phyloP scores from a whole-genome alignment of 2,888 invertebrate species.

The Orchesella flavescens region DNA sequence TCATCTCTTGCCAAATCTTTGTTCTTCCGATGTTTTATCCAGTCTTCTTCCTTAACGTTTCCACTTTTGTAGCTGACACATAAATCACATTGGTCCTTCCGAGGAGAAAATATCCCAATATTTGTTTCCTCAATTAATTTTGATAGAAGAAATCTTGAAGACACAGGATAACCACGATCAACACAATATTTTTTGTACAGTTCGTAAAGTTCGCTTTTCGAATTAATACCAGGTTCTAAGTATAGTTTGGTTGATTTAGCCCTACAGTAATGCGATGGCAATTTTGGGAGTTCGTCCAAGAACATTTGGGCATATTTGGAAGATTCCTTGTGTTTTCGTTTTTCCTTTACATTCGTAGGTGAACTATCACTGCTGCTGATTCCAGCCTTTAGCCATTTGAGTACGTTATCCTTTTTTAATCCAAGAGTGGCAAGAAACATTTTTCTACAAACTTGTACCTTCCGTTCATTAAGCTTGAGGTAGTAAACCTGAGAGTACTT shows the following conservation, averaged over 20 bases:
- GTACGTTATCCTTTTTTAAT: constrained; percentile 1
- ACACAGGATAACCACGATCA: not conserved
- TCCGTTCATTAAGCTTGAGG: constrained; percentile 1
- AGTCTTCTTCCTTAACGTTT: constrained; percentile 55
- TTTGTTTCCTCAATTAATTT: constrained; percentile 17
- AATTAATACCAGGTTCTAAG: not conserved
- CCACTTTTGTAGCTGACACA: constrained; percentile 48
- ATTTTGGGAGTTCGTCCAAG: constrained; percentile 28
- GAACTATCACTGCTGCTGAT: not conserved
- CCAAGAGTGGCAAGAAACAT: constrained; percentile 45
- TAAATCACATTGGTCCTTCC: constrained; percentile 52
- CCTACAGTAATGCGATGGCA: constrained; percentile 40
- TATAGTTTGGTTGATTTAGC: constrained; percentile 4
- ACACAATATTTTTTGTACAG: not conserved
- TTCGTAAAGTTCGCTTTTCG: not conserved
- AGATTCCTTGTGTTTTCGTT: not conserved
- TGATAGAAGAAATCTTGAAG: not conserved
- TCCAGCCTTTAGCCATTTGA: constrained; percentile 13
- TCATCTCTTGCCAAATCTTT: constrained; percentile 65
- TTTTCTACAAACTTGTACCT: constrained; percentile 17
- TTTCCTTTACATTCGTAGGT: not conserved
- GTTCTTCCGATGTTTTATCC: constrained; percentile 43
- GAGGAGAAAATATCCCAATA: constrained; percentile 40
- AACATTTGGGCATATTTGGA: not conserved
- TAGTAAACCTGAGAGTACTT: not conserved